Base-by-base conservation (phyloP, 1,140 invertebrate species). In the Arion vulgaris region DNA sequence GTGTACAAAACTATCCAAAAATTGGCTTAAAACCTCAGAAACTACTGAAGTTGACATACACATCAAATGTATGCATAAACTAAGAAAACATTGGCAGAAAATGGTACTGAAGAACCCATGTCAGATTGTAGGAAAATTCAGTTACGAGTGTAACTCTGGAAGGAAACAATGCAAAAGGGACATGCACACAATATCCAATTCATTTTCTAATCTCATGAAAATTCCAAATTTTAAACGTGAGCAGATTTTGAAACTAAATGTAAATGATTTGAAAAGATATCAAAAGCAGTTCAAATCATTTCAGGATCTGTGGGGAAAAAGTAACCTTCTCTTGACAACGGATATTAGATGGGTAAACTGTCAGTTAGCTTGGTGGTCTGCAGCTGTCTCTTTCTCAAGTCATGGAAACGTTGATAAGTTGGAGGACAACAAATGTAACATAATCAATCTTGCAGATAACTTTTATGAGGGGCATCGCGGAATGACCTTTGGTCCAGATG, bases 141-240 rank as follows among this genome's bases (percentile, higher is more conserved):
- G 80, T 57, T n/a, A 23, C 11, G 80, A 73, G 49, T 81, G 80
- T 36, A 72, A 81, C 32, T 34, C 41, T 41, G 80, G 72, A 39
- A 39, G 26, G 17, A 81, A 74, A 32, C 68, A 72, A 23, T 38
- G 72, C 13, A 73, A 81, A 36, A 36, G 51, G 26, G 62, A 73
- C 19, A 13, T 81, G 17, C 73, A 73, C 36, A 69, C 32, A 53
- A 69, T 74, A 0, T 32, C 26, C 0, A n/a, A 71, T 57, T 28
- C 34, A n/a, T 71, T 80, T 51, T 41, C 38, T 49, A 1, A 71
- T n/a, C 39, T 80, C 17, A 23, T 80, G 45, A 80, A 71, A 36
- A 34, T 71, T 23, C 15, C 38, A 23, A 45, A 5, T n/a, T n/a
- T 51, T 17, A 36, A 26, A 15, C 39, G 9, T 66, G 78, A 49